A percentile compares a stretch with the other conserved stretches of the same genome.
phyloP scores from a whole-genome alignment of 2,797 vertebrate genomes.

The Catostomus latipinnis region DNA sequence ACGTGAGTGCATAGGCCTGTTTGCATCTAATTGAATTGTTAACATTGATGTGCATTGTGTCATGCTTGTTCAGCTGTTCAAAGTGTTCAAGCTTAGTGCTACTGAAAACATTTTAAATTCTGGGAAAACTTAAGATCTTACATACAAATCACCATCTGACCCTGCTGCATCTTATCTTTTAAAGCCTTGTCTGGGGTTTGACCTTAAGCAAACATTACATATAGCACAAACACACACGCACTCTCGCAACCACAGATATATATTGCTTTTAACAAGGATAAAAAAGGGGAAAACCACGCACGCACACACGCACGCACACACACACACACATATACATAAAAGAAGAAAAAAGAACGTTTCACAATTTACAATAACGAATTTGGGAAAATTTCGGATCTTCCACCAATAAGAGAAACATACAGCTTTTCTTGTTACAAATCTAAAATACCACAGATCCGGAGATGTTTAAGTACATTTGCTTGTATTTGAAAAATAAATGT shows the following conservation, averaged over 20 bases:
- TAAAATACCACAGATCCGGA: constrained; percentile 52
- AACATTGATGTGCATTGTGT: constrained; percentile 69
- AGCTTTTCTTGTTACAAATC: constrained; percentile 33
- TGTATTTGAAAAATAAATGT: constrained; percentile 46
- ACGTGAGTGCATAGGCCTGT: constrained; percentile 56
- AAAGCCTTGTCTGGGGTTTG: constrained; percentile 99
- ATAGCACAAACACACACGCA: constrained; percentile 55
- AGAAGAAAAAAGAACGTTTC: constrained; percentile 8
- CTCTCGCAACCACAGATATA: constrained; percentile 25
- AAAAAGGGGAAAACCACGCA: constrained; percentile 56
- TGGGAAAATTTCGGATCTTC: constrained; percentile 61
- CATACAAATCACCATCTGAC: constrained; percentile 81
- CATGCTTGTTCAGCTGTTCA: constrained; percentile 73
- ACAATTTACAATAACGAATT: constrained; percentile 79
- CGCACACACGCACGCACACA: no score
- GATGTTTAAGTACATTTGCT: constrained; percentile 50
- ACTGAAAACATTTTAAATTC: constrained; percentile 62
- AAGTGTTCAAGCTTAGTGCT: constrained; percentile 72
- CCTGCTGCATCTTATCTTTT: constrained; percentile 95
- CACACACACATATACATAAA: constrained; percentile 4
- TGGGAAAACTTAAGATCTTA: constrained; percentile 72
- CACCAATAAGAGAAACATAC: constrained; percentile 22
- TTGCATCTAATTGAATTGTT: constrained; percentile 52
- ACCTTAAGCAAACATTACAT: constrained; percentile 75
- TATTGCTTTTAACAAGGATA: constrained; percentile 71